Base-by-base conservation (phyloP, 2,797 vertebrate species). In the Falco columbarius region DNA sequence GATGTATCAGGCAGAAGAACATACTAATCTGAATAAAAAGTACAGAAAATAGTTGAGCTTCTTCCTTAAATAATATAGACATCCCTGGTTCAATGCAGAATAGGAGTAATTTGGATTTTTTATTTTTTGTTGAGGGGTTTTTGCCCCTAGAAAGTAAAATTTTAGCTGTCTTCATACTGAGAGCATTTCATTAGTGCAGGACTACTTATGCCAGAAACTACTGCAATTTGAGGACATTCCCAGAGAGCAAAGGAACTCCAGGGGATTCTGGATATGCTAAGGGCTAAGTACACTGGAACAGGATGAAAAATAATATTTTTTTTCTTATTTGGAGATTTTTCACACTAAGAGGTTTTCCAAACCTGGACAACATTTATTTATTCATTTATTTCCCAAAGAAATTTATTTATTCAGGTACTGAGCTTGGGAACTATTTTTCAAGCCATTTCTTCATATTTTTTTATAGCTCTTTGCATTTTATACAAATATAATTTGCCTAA, bases 101-200 rank as follows among this genome's bases (percentile, higher is more conserved):
- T 7, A 80, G 30, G 8, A 74, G 6, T 20, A 21, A 5, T 16
- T 72, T 67, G 8, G 1, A 0, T 29, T 15, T 55, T 54, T 42
- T n/a, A 3, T 7, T 63, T 74, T 15, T 9, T 62, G 11, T 16
- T 55, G 49, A 81, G 18, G 8, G 0, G 0, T 1, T 40, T 68
- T 83, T 61, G 8, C 9, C 10, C 18, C 47, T 58, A 34, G 27
- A 51, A 80, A 79, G 18, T 20, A 47, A 40, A 84, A 56, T 38
- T 62, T 11, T 55, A 63, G 10, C 4, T 89, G 24, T 15, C 26
- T 52, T 71, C 14, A 59, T 5, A 19, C 10, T 51, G 11, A 24
- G 4, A 32, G 32, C 22, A 59, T 85, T 90, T 72, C 7, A 38
- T 46, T 58, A 56, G 14, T 55, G 32, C 42, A 58, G 81, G 32